These are phyloP conservation scores for Synanthedon vespiformis DNA, from an alignment of 2,888 invertebrate genomes.

Conservation along the genomic window DNA sequence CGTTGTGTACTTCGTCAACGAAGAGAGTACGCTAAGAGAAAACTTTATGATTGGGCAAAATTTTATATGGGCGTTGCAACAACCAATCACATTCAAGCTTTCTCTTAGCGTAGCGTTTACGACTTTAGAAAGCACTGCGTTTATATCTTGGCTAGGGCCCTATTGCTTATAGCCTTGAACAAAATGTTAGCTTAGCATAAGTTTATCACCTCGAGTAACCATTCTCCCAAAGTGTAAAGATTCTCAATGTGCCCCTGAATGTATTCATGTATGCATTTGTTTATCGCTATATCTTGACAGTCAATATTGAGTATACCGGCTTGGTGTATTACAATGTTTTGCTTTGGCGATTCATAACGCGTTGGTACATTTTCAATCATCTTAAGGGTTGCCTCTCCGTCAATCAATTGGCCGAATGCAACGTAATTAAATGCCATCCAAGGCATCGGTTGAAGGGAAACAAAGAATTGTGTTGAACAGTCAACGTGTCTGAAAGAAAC, in stretches of 20 bases:
- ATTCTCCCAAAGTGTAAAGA: conserved; percentile 28
- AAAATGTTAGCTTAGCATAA: too few relatives aligned
- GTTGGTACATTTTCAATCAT: conserved; percentile 73
- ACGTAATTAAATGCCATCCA: conserved; percentile 82
- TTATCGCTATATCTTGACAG: conserved; percentile 41
- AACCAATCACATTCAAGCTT: too few relatives aligned
- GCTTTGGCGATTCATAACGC: conserved; percentile 71
- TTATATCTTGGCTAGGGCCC: too few relatives aligned
- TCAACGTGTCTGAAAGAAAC: conserved; percentile 58
- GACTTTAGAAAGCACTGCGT: too few relatives aligned
- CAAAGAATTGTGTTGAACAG: conserved; percentile 78
- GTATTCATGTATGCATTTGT: conserved; percentile 36
- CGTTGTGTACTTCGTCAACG: too few relatives aligned
- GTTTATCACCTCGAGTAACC: conserved; percentile 30
- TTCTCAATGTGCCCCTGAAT: conserved; percentile 46
- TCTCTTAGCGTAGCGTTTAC: too few relatives aligned
- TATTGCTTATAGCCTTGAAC: too few relatives aligned
- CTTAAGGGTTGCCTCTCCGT: conserved; percentile 72
- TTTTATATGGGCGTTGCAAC: too few relatives aligned
- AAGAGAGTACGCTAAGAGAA: too few relatives aligned
- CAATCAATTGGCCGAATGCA: conserved; percentile 79
- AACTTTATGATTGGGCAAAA: too few relatives aligned
- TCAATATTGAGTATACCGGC: conserved; percentile 48
- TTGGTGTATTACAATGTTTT: conserved; percentile 28
- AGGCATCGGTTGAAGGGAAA: conserved; percentile 73